phyloP scores from a whole-genome alignment of 2,888 invertebrate genomes.

The Biston betularia region DNA sequence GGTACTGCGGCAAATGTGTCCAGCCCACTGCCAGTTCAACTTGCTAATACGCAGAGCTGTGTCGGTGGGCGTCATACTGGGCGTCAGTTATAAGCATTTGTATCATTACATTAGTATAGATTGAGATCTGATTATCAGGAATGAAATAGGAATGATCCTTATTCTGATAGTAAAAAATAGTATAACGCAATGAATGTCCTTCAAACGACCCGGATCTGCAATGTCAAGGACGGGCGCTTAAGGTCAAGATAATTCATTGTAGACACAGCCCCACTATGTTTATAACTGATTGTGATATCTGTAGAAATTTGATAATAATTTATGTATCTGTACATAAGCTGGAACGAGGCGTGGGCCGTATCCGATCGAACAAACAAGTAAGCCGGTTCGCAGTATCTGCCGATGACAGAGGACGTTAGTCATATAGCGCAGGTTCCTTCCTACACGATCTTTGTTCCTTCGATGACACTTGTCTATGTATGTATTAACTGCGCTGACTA shows the following conservation, averaged over 20 bases:
- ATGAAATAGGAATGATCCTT: slow-evolving; percentile 5
- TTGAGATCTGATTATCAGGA: too few species aligned
- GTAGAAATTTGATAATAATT: slow-evolving; percentile 32
- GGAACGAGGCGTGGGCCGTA: slow-evolving; percentile 50
- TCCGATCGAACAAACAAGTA: slow-evolving; percentile 51
- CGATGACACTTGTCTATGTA: slow-evolving; percentile 17
- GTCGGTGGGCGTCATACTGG: too few species aligned
- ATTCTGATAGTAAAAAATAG: not conserved
- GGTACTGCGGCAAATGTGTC: too few species aligned
- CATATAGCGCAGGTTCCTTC: slow-evolving; percentile 53
- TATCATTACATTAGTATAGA: too few species aligned
- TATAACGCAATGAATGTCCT: slow-evolving; percentile 29
- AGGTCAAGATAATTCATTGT: slow-evolving; percentile 33
- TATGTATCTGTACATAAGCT: slow-evolving; percentile 43
- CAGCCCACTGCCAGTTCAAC: too few species aligned
- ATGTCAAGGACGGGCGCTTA: slow-evolving; percentile 42
- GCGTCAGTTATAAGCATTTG: too few species aligned
- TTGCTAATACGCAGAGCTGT: too few species aligned
- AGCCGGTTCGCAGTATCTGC: slow-evolving; percentile 46
- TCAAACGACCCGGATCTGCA: slow-evolving; percentile 42
- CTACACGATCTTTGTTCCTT: slow-evolving; percentile 51
- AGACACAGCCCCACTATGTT: slow-evolving; percentile 13
- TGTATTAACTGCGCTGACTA: slow-evolving; percentile 39
- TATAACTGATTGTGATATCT: slow-evolving; percentile 29
- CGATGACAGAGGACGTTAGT: slow-evolving; percentile 59